phyloP scores from a whole-genome alignment of 1,140 invertebrate genomes.

The Lordiphosa clarofinis region DNA sequence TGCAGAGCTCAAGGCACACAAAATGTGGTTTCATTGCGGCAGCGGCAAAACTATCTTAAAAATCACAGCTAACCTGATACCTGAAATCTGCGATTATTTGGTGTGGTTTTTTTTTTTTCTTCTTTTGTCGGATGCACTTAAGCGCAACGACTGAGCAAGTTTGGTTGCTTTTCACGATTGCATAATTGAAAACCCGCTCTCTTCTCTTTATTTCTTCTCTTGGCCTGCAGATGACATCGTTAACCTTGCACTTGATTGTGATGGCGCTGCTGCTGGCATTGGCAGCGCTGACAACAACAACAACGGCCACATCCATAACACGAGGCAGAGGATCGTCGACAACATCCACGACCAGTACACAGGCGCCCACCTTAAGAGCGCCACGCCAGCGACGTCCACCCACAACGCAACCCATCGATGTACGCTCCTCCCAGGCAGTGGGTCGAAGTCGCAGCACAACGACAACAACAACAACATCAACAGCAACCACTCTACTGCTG shows the following conservation, averaged over 20 bases:
- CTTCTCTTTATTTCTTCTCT: slow-evolving; percentile 1
- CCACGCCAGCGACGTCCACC: slow-evolving; percentile 61
- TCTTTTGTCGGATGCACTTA: too few species aligned
- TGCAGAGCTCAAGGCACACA: too few species aligned
- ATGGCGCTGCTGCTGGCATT: slow-evolving; percentile 58
- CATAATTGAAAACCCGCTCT: background rate
- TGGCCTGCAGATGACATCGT: slow-evolving; percentile 71
- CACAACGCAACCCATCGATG: slow-evolving; percentile 56
- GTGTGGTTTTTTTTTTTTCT: too few species aligned
- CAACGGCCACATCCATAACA: slow-evolving; percentile 17
- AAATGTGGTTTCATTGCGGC: too few species aligned
- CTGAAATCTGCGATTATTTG: too few species aligned
- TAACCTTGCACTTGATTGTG: slow-evolving; percentile 77
- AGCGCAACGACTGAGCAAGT: too few species aligned
- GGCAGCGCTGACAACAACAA: slow-evolving; percentile 28
- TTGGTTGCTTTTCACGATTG: too few species aligned
- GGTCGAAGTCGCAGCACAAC: slow-evolving; percentile 27
- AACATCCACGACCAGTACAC: slow-evolving; percentile 50
- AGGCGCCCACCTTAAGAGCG: slow-evolving; percentile 62
- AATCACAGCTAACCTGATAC: too few species aligned
- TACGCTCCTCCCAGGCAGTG: slow-evolving; percentile 10
- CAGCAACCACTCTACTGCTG: slow-evolving; percentile 19
- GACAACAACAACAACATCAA: slow-evolving; percentile 14
- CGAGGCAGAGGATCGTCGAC: slow-evolving; percentile 30
- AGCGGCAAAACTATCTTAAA: too few species aligned